Evolutionary conservation across 2,888 invertebrate species (phyloP).

Genomic region (Congeria kusceri): DNA sequence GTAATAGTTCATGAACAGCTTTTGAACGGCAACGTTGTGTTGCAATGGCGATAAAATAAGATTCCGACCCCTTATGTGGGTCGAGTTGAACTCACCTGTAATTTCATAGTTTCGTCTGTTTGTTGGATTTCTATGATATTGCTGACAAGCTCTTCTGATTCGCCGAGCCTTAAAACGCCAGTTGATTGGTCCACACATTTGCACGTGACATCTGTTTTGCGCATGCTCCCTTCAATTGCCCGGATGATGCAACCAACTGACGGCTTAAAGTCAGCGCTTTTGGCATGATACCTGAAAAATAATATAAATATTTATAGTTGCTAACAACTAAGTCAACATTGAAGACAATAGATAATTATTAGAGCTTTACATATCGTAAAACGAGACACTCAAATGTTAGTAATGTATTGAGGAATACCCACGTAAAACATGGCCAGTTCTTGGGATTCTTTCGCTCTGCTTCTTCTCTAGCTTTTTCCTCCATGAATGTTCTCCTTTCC

Average conservation of each 20-base stretch:
- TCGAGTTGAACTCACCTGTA: conserved; percentile 58
- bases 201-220: conserved; percentile 72
- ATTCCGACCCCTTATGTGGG: too few relatives aligned
- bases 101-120: conserved; percentile 52
- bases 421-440: conserved; percentile 81
- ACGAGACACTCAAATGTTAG: too few relatives aligned
- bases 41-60: too few relatives aligned
- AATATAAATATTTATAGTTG: too few relatives aligned
- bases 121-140: conserved; percentile 76
- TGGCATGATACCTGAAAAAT: conserved; percentile 72
- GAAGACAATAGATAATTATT: too few relatives aligned
- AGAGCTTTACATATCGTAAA: too few relatives aligned
- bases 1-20: too few relatives aligned
- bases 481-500: conserved; percentile 62
- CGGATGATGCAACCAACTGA: conserved; percentile 79
- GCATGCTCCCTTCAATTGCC: conserved; percentile 72
- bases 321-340: too few relatives aligned
- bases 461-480: conserved; percentile 67
- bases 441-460: conserved; percentile 75
- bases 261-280: conserved; percentile 75
- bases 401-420: conserved; percentile 37
- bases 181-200: conserved; percentile 70
- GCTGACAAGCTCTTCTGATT: conserved; percentile 81
- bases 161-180: conserved; percentile 66
- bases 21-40: too few relatives aligned